phyloP scores from a whole-genome alignment of 64 coral and sea anemone species.

The Cladopsammia gracilis region DNA sequence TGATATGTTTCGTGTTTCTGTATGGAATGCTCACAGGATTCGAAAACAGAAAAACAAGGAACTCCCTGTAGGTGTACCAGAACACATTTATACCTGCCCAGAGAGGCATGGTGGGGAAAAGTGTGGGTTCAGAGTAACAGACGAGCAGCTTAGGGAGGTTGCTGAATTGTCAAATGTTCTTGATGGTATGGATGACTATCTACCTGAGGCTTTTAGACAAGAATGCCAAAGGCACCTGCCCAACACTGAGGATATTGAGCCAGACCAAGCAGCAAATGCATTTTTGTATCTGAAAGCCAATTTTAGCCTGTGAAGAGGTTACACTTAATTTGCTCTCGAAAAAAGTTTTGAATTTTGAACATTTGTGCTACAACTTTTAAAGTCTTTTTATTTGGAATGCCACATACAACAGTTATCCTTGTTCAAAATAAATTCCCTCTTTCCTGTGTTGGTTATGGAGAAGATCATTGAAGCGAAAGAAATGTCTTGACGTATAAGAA shows the following conservation, averaged over 20 bases:
- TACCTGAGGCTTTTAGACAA: constrained; percentile 52
- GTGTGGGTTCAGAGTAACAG: constrained; percentile 66
- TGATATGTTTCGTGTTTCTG: constrained; percentile 48
- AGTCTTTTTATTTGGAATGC: too few species aligned
- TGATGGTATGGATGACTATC: constrained; percentile 53
- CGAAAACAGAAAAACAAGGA: constrained; percentile 50
- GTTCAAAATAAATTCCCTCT: too few species aligned
- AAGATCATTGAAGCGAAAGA: too few species aligned
- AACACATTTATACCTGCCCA: constrained; percentile 59
- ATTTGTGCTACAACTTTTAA: too few species aligned
- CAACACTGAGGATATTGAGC: constrained; percentile 59
- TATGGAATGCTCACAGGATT: constrained; percentile 62
- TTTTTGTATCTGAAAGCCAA: constrained; percentile 53
- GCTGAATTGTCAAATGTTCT: constrained; percentile 41
- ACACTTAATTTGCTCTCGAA: too few species aligned
- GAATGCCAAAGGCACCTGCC: constrained; percentile 58
- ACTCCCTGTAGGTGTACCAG: constrained; percentile 56
- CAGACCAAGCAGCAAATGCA: constrained; percentile 69
- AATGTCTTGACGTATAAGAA: too few species aligned
- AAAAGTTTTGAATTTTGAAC: too few species aligned
- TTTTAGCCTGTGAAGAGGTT: too few species aligned
- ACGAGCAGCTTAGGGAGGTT: constrained; percentile 41
- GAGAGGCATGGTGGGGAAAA: constrained; percentile 63
- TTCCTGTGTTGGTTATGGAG: too few species aligned
- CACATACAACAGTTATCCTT: too few species aligned